Evolutionary conservation across 2,888 invertebrate species (phyloP), one percentile per base, ranked within the genome.

Genomic region (Mythimna albipuncta): DNA sequence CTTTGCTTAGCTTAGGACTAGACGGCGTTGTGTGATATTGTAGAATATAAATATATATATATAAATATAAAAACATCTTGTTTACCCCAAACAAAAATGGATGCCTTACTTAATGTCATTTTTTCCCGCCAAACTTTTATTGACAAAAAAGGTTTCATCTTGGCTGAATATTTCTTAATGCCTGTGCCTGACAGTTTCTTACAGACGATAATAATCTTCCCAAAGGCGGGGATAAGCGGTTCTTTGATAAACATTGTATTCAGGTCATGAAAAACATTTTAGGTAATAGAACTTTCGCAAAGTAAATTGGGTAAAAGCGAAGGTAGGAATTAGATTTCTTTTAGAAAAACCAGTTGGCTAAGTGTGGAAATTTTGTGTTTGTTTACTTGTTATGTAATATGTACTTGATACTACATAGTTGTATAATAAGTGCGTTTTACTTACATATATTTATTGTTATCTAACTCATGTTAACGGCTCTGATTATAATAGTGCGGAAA

Each of bases 381-480:
- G 44, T 67, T 66, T 72, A 69, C 32, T 47, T 11, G 21, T 54
- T 44, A 79, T 26, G 35, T 64, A 73, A 69, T 19, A 32, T 58
- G 79, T 74, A 79, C 80, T 79, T 79, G 80, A 73, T 58, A 73
- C 63, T 52, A 73, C 80, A 55, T 61, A 67, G 50, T 64, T 69
- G 58, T 38, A 59, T 74, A 59, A 72, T 21, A 59, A n/a, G 38
- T 50, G 57, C 41, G 59, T 67, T 50, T 64, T 80, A 74, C 64
- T 58, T 74, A 67, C 57, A 83, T 68, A 67, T 58, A 44, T 55
- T 79, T 68, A 75, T 68, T 73, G 64, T 73, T 75, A 75, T 75
- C 57, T 83, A 83, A 80, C 67, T 50, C 19, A 38, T 67, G 54
- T 80, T 59, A 69, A 68, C 32, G 41, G 32, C 35, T 66, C 10